These are phyloP conservation scores for Tursiops truncatus DNA, from an alignment of 2,113 vertebrate genomes.

Conservation along the genomic window DNA sequence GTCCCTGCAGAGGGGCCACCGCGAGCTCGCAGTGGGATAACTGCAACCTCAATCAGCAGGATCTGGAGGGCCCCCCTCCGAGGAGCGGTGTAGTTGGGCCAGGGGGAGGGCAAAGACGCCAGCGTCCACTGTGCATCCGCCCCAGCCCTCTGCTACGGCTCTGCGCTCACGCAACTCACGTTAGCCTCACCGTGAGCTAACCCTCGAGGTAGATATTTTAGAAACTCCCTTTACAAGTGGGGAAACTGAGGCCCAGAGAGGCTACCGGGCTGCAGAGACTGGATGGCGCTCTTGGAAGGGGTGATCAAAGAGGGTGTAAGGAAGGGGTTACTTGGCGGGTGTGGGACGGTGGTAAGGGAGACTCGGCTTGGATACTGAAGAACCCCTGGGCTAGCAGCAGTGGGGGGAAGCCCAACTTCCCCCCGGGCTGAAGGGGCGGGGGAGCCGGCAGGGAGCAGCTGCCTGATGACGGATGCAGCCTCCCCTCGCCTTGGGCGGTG, in stretches of 20 bases:
- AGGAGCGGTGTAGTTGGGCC: not conserved
- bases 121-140: rapidly evolving
- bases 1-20: not conserved
- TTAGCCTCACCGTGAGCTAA: not conserved
- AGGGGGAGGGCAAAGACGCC: not conserved
- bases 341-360: not conserved
- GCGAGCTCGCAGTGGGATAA: too few relatives aligned
- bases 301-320: not conserved
- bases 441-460: not conserved
- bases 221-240: not conserved
- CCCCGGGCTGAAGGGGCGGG: not conserved
- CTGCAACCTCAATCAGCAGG: not conserved
- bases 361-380: not conserved
- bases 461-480: not conserved
- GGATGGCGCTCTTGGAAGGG: not conserved
- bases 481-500: not conserved
- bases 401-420: too few relatives aligned
- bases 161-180: rapidly evolving
- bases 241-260: not conserved
- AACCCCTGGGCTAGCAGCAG: too few relatives aligned
- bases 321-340: not conserved
- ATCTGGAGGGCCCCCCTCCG: too few relatives aligned
- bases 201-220: too few relatives aligned
- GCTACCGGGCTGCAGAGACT: not conserved
- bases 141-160: not conserved